A percentile compares a stretch with the other conserved stretches of the same genome.
Conservation (phyloP, 1,140 invertebrate genomes). For the Babylonia areolata region DNA sequence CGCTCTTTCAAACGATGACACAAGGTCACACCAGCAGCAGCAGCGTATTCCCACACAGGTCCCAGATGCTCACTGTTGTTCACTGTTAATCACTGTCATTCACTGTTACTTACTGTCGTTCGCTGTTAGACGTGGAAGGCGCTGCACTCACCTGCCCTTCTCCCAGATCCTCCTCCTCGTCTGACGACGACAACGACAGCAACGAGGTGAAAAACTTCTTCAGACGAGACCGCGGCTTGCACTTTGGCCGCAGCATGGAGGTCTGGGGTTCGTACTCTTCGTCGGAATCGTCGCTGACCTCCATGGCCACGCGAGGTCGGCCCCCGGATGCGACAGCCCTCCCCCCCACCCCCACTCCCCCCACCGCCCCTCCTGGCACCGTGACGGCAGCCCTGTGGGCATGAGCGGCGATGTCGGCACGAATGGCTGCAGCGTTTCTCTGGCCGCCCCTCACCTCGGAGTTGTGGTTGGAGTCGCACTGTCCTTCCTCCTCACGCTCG, state of each 20-base stretch:
- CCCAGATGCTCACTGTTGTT: no score
- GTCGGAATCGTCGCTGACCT: constrained; percentile 29
- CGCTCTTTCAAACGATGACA: no score
- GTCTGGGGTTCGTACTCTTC: constrained; percentile 31
- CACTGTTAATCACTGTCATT: no score
- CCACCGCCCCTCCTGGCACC: not conserved
- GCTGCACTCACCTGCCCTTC: no score
- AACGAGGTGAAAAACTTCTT: constrained; percentile 51
- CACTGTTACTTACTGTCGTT: not conserved
- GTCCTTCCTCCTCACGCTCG: not conserved
- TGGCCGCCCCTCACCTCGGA: not conserved
- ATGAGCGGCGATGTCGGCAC: not conserved
- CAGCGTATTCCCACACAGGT: no score
- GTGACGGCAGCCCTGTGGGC: not conserved
- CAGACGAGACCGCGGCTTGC: constrained; percentile 41
- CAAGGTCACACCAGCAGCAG: no score
- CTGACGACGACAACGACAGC: constrained; percentile 45
- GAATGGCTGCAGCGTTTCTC: not conserved
- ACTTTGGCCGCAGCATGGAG: constrained; percentile 33
- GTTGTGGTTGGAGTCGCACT: constrained; percentile 4
- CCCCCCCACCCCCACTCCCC: not conserved
- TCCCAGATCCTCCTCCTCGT: constrained; percentile 16
- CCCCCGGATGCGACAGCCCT: not conserved
- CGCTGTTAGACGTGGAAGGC: not conserved
- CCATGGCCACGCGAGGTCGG: not conserved